phyloP scores from a whole-genome alignment of 2,888 invertebrate species.

The Bombylius discolor region DNA sequence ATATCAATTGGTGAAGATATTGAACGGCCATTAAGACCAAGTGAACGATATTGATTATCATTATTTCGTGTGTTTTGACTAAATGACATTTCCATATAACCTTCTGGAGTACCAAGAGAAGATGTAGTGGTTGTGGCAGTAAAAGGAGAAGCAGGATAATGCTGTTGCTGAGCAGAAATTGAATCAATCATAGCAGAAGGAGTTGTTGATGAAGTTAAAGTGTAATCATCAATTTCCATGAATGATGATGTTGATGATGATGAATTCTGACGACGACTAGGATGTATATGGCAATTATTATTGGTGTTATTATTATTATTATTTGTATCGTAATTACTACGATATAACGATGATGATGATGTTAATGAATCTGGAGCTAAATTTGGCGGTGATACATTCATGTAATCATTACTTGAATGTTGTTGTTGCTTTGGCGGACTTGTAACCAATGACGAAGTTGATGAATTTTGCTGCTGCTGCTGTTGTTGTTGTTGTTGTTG shows the following conservation, averaged over 20 bases:
- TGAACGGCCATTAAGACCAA: not conserved
- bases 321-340: not conserved
- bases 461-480: not conserved
- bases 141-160: no score
- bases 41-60: conserved; percentile 3
- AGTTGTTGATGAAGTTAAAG: conserved; percentile 5
- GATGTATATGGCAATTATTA: not conserved
- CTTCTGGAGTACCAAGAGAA: conserved; percentile 39
- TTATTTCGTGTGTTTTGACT: conserved; percentile 19
- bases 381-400: conserved; percentile 15
- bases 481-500: not conserved
- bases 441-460: not conserved
- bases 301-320: not conserved
- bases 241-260: conserved; percentile 16
- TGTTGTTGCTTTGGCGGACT: not conserved
- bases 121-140: no score
- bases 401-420: conserved; percentile 8
- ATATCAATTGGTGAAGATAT: conserved; percentile 12
- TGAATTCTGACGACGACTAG: not conserved
- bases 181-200: not conserved
- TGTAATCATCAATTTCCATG: conserved; percentile 22
- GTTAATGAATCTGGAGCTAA: conserved; percentile 8
- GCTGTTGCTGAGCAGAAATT: not conserved
- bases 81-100: conserved; percentile 55
- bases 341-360: no score